These are phyloP conservation scores for Calycopis cecrops DNA, from an alignment of 1,140 invertebrate genomes.

Conservation along the genomic window DNA sequence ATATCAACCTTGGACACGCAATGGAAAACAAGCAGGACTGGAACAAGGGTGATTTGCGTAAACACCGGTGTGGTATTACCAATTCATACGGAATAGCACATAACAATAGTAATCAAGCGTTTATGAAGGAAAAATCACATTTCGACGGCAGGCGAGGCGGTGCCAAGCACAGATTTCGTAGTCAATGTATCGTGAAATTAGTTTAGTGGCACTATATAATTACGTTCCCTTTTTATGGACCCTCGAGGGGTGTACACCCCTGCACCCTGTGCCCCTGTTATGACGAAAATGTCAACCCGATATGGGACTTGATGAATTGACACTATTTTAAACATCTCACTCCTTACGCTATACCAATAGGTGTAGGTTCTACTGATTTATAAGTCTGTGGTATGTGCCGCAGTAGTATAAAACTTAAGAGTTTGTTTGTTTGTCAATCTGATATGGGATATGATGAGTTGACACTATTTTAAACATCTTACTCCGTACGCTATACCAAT, in stretches of 20 bases:
- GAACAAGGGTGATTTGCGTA: conserved; percentile 31
- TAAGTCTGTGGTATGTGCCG: too few relatives aligned
- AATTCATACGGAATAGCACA: conserved; percentile 66
- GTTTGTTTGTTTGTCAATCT: too few relatives aligned
- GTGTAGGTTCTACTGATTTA: background rate
- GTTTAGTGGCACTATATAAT: conserved; percentile 74
- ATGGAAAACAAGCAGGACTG: background rate
- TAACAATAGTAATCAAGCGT: conserved; percentile 68
- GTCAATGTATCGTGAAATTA: conserved; percentile 75
- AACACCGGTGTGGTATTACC: conserved; percentile 46
- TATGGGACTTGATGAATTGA: conserved; percentile 70
- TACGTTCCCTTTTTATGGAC: conserved; percentile 65
- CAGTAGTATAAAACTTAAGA: too few relatives aligned
- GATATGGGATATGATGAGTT: conserved; percentile 69
- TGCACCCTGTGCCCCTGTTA: conserved; percentile 48
- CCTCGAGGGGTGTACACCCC: conserved; percentile 36
- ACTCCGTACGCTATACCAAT: conserved; percentile 2
- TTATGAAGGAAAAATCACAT: conserved; percentile 63
- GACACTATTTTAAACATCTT: conserved; percentile 57
- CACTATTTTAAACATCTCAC: conserved; percentile 52
- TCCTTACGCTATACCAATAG: conserved; percentile 4
- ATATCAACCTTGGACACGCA: conserved; percentile 7
- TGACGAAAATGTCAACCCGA: conserved; percentile 71
- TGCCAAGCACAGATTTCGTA: conserved; percentile 73
- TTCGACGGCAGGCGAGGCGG: conserved; percentile 57